Base-by-base conservation (phyloP, 2,888 invertebrate species). In the Ernsta delagoae region DNA sequence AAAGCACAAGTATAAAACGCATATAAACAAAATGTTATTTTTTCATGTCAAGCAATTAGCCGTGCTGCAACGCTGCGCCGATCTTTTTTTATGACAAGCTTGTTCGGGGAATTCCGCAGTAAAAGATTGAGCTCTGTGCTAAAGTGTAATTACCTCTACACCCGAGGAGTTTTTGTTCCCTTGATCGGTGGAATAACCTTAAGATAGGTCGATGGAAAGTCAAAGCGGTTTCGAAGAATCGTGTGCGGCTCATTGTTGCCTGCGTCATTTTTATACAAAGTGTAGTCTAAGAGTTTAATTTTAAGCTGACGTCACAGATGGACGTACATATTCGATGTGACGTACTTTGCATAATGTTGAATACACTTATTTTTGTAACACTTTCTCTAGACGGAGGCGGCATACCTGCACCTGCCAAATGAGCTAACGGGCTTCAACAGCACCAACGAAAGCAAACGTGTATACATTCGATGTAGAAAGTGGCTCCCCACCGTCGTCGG, bases 381-480 rank as follows among this genome's bases (percentile, higher is more conserved):
- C 90, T 92, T 92, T 92, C 92, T 86, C 89, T 86, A 82, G 80
- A 79, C 79, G 83, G 80, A 79, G 77, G 75, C 81, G 79, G 80
- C 79, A 80, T 82, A 82, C 79, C 83, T 82, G 85, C 92, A 92
- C 92, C 92, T 92, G 92, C 88, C 86, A 85, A 91, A 92, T 90
- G 89, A 89, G 88, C 87, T 92, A 91, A 90, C 90, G 91, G 89
- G 78, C 82, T 83, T 83, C 78, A 77, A 77, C 83, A 83, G 81
- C 82, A 81, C 83, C 83, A 89, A 91, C 88, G 91, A 92, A 93
- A 92, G 92, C 90, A 92, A 92, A 88, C 87, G 91, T 88, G 84
- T 84, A 85, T 80, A 50, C 50, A 16, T 50, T 80, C 84, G 83
- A 80, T 83, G 3, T 90, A 87, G 91, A 92, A 92, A 92, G 92